phyloP scores from a whole-genome alignment of 1,140 invertebrate species.

The Aphis craccivora region DNA sequence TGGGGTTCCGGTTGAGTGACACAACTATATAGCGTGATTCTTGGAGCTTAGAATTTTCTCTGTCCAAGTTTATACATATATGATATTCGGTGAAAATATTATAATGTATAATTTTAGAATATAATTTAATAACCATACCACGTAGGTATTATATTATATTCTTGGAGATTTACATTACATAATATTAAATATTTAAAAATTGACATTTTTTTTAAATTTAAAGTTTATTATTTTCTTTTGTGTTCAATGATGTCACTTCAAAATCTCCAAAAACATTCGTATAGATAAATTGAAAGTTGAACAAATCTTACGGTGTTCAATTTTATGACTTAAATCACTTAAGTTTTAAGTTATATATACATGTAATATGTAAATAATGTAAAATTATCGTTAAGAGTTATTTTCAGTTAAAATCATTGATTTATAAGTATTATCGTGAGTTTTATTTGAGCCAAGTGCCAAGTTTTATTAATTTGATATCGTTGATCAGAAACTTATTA shows the following conservation, averaged over 20 bases:
- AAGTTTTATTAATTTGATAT: neutral
- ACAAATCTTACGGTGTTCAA: neutral
- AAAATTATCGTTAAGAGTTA: too few species aligned
- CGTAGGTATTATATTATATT: neutral
- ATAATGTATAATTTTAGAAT: neutral
- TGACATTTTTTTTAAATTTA: neutral
- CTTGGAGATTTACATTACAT: neutral
- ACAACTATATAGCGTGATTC: neutral
- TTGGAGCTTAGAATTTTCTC: neutral
- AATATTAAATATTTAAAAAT: neutral
- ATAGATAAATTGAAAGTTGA: neutral
- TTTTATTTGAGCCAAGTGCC: neutral
- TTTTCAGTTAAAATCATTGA: too few species aligned
- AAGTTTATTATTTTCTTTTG: neutral
- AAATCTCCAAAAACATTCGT: neutral
- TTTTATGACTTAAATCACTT: neutral
- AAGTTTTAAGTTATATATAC: too few species aligned
- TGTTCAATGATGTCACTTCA: neutral
- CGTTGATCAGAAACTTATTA: too few species aligned
- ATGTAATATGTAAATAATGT: too few species aligned
- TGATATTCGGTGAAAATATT: neutral
- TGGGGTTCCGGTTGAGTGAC: neutral
- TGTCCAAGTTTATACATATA: neutral
- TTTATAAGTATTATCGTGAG: neutral
- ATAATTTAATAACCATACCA: neutral